Conservation (phyloP, 2,797 vertebrate species). For the Coreius guichenoti region DNA sequence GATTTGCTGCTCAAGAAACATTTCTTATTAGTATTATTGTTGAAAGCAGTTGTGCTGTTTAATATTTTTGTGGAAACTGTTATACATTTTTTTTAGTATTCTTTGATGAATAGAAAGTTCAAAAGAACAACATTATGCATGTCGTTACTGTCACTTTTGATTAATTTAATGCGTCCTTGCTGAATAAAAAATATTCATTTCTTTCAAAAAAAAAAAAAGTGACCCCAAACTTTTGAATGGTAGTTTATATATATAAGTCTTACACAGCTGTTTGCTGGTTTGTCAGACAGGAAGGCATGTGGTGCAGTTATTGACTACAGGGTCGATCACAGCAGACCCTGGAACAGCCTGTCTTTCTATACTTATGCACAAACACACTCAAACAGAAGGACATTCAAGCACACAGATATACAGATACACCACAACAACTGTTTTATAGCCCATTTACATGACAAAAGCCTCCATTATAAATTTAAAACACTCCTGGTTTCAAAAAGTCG, state of each 20-base stretch:
- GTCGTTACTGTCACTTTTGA: not conserved
- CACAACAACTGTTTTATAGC: not conserved
- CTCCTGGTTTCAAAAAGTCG: not conserved
- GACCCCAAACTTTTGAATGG: not conserved
- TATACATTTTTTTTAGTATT: not conserved
- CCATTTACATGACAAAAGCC: not conserved
- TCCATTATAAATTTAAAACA: not conserved
- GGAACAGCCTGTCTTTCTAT: slow-evolving; percentile 28
- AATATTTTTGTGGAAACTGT: not conserved
- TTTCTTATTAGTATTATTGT: not conserved
- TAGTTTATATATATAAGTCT: slow-evolving; percentile 8
- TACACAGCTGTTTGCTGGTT: slow-evolving; percentile 22
- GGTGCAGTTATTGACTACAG: slow-evolving; percentile 31
- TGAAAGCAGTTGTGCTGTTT: not conserved
- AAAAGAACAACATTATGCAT: not conserved
- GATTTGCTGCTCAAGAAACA: not conserved
- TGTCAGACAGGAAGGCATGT: slow-evolving; percentile 18
- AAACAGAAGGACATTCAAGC: not conserved
- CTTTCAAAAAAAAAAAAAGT: not conserved
- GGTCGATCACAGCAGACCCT: slow-evolving; percentile 31
- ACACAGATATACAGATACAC: not conserved
- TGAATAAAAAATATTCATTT: not conserved
- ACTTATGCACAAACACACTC: slow-evolving; percentile 9
- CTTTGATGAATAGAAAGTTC: not conserved
- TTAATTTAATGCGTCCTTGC: not conserved